phyloP scores from a whole-genome alignment of 37 sponge, comb jelly and placozoan species.

The Ianthella basta region DNA sequence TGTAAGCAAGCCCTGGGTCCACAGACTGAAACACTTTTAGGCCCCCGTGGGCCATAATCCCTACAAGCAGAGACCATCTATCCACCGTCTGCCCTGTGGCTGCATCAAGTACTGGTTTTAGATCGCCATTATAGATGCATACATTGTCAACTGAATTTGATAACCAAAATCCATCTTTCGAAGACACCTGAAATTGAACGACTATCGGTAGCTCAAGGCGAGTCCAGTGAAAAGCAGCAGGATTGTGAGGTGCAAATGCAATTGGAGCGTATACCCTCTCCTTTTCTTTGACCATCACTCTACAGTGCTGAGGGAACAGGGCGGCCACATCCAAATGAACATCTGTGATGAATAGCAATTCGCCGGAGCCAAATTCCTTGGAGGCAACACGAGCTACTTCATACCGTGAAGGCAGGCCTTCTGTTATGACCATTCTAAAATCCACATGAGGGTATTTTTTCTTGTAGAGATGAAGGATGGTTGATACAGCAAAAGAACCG shows the following conservation, averaged over 20 bases:
- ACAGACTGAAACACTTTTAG: slow-evolving; percentile 47
- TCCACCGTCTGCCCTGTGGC: slow-evolving; percentile 20
- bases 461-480: slow-evolving; percentile 51
- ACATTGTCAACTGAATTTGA: slow-evolving; percentile 32
- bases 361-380: slow-evolving; percentile 34
- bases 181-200: slow-evolving; percentile 37
- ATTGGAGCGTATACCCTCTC: slow-evolving; percentile 54
- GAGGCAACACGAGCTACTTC: slow-evolving; percentile 46
- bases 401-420: slow-evolving; percentile 4
- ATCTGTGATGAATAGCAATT: slow-evolving; percentile 57
- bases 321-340: slow-evolving; percentile 62
- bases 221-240: slow-evolving; percentile 43
- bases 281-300: slow-evolving; percentile 41
- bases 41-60: slow-evolving; percentile 13
- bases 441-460: slow-evolving; percentile 64
- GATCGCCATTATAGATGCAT: slow-evolving; percentile 59
- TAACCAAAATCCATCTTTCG: slow-evolving; percentile 47
- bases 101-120: slow-evolving; percentile 2
- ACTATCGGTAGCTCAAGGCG: slow-evolving; percentile 42
- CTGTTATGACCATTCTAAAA: slow-evolving; percentile 29
- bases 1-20: slow-evolving; percentile 59
- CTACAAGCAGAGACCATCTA: slow-evolving; percentile 31
- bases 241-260: slow-evolving; percentile 52
- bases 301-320: slow-evolving; percentile 49
- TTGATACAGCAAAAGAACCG: slow-evolving; percentile 33